Evolutionary conservation across 2,113 vertebrate species (phyloP).

Genomic region (Colaptes auratus): DNA sequence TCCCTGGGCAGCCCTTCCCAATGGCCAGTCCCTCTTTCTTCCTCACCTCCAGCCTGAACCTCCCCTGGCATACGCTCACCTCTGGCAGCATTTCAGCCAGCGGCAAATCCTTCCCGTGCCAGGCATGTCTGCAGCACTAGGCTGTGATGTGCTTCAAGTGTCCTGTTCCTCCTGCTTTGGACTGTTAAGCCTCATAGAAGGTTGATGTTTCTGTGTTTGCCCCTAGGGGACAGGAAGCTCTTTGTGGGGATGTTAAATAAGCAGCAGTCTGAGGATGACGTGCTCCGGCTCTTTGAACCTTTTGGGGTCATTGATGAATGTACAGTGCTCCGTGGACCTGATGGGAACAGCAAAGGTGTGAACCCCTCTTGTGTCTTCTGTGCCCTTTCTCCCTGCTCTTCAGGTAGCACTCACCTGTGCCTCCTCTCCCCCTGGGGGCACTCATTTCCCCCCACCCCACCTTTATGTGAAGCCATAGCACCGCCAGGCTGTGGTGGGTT

Average conservation of each 20-base stretch:
- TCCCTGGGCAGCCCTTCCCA: too few relatives aligned
- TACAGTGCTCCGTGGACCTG: constrained; percentile 95
- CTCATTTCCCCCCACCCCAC: background rate
- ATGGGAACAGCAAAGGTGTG: constrained; percentile 98
- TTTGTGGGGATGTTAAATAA: constrained; percentile 99
- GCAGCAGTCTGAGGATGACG: constrained; percentile 98
- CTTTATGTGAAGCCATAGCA: background rate
- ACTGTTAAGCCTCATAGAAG: constrained; percentile 36
- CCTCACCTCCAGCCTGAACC: too few relatives aligned
- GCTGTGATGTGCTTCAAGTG: background rate
- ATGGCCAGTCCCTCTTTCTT: too few relatives aligned
- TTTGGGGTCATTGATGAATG: constrained; percentile 98
- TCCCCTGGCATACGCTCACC: background rate
- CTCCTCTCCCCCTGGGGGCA: background rate
- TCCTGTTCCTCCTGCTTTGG: background rate
- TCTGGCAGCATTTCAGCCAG: background rate
- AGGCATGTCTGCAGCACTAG: background rate
- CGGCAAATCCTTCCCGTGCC: background rate
- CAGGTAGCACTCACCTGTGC: background rate
- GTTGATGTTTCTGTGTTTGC: constrained; percentile 76
- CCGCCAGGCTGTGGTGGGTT: too few relatives aligned
- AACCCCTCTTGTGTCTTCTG: background rate
- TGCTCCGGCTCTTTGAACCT: constrained; percentile 96
- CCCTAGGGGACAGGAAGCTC: constrained; percentile 88
- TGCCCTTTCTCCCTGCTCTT: background rate